Evolutionary conservation across 2,113 vertebrate genomes (phyloP).

Genomic region (Menura novaehollandiae): DNA sequence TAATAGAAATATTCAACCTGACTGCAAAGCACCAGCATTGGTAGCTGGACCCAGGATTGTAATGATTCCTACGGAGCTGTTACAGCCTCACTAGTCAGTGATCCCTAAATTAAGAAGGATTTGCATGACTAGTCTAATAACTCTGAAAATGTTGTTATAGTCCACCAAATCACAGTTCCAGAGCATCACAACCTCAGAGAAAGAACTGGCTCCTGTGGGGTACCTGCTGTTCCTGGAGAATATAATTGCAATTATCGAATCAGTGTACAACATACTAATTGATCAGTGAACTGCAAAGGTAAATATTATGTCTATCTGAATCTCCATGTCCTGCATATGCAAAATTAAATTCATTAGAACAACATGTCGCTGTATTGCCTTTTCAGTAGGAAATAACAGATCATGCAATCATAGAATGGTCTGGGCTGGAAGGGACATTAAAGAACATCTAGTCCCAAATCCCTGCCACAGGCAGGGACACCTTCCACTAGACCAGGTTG

Average conservation of each 20-base stretch:
- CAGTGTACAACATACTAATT: slow-evolving; percentile 14
- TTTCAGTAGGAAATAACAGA: not conserved
- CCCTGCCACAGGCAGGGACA: not conserved
- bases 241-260: slow-evolving; percentile 27
- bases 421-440: not conserved
- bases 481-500: not conserved
- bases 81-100: not conserved
- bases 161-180: not conserved
- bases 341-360: not conserved
- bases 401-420: not conserved
- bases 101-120: slow-evolving; percentile 24
- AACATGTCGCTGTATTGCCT: not conserved
- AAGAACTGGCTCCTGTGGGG: not conserved
- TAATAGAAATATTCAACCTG: not conserved
- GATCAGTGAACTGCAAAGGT: slow-evolving; percentile 4
- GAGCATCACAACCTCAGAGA: not conserved
- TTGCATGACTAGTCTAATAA: slow-evolving; percentile 17
- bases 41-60: not conserved
- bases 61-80: not conserved
- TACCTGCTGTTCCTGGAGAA: not conserved
- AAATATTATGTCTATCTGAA: slow-evolving; percentile 14
- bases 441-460: not conserved
- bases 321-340: not conserved
- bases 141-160: not conserved
- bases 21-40: not conserved